These are phyloP conservation scores for Syrrhaptes paradoxus DNA, from an alignment of 2,113 vertebrate genomes.

Conservation along the genomic window DNA sequence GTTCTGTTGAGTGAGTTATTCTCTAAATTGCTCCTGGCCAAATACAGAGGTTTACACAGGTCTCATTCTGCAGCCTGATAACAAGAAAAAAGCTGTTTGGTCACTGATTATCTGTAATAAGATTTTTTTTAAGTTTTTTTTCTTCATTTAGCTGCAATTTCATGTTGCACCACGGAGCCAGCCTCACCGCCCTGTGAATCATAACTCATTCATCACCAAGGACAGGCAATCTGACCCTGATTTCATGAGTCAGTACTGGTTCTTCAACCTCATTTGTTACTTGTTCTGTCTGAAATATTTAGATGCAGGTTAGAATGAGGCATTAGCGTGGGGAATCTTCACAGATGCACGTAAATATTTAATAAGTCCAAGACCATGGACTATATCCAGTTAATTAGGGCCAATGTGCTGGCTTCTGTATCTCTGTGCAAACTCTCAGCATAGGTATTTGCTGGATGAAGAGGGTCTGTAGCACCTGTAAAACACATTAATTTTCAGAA, in stretches of 20 bases:
- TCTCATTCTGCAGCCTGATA: neutral
- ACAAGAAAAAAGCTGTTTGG: neutral
- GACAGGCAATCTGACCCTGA: conserved; percentile 21
- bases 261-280: conserved; percentile 7
- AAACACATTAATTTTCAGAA: neutral
- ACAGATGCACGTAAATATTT: neutral
- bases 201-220: conserved; percentile 30
- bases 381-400: neutral
- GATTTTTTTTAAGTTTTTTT: neutral
- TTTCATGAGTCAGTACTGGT: neutral
- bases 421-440: neutral
- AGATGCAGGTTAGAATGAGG: neutral
- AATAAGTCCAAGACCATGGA: neutral
- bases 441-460: neutral
- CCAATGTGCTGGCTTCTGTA: neutral
- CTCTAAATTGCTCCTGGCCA: neutral
- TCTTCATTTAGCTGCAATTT: neutral
- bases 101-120: neutral
- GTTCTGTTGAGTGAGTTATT: neutral
- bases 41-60: neutral
- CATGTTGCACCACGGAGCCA: neutral
- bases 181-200: neutral
- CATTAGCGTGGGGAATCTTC: neutral
- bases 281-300: conserved; percentile 5
- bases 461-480: neutral